Evolutionary conservation across 2,113 vertebrate species (phyloP).

Genomic region (Bothrops jararaca): DNA sequence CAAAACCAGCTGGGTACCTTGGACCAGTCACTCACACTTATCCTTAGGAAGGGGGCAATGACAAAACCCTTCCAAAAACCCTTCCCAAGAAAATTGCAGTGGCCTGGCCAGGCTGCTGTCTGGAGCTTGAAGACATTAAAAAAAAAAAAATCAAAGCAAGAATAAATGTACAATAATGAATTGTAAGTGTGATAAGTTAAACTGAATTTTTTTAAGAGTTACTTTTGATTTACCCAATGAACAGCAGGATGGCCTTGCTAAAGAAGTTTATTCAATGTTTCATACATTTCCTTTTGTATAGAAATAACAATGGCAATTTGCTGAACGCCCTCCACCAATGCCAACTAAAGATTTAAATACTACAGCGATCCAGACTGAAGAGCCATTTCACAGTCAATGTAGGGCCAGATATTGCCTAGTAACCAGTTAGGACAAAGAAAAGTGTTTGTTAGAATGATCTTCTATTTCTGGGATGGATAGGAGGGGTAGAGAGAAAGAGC

Average conservation of each 20-base stretch:
- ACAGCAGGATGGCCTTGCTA: not conserved
- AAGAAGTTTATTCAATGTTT: not conserved
- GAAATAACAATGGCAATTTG: not conserved
- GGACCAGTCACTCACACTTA: not conserved
- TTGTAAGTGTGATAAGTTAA: not conserved
- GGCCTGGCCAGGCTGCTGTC: not conserved
- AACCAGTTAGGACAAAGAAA: not conserved
- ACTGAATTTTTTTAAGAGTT: not conserved
- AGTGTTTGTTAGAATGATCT: not conserved
- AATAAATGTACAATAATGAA: not conserved
- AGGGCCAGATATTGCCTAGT: not conserved
- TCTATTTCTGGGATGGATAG: not conserved
- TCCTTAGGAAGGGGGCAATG: not conserved
- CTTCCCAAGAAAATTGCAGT: not conserved
- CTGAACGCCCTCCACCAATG: not conserved
- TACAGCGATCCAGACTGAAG: not conserved
- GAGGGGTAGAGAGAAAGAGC: not conserved
- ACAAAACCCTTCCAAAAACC: not conserved
- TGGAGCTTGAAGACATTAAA: not conserved
- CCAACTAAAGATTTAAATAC: not conserved
- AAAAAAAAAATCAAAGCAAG: not conserved
- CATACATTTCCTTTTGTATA: not conserved
- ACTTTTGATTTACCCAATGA: not conserved
- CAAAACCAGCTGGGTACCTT: not conserved
- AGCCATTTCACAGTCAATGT: not conserved